Percentiles rank a stretch among this genome's conserved stretches.
Conservation (phyloP, 2,888 invertebrate genomes). For the Aleiodes leptofemur region DNA sequence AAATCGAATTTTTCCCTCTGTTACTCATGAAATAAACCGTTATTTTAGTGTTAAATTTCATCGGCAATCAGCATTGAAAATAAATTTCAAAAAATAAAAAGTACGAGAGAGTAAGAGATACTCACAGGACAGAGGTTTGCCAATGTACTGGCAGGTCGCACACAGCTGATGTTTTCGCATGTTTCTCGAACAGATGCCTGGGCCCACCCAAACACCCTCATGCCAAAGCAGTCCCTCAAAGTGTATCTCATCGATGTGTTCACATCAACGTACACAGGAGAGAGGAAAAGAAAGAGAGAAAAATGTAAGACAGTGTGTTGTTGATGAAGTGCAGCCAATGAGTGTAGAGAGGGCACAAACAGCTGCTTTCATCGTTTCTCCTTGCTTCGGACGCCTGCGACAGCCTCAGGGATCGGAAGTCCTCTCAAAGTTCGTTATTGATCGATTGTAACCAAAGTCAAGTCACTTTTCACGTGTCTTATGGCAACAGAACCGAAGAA, state of each 20-base stretch:
- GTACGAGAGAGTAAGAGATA: constrained; percentile 9
- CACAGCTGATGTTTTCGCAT: constrained; percentile 70
- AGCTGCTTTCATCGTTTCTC: constrained; percentile 24
- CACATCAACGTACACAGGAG: constrained; percentile 9
- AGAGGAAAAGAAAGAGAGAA: constrained; percentile 1
- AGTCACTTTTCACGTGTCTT: too few relatives aligned
- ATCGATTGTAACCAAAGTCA: constrained; percentile 12
- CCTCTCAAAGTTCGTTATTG: constrained; percentile 20
- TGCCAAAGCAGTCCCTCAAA: constrained; percentile 28
- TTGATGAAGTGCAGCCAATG: too few relatives aligned
- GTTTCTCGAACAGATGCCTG: constrained; percentile 67
- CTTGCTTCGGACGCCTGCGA: neutral
- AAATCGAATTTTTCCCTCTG: neutral
- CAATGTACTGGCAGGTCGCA: constrained; percentile 40
- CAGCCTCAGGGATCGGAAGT: constrained; percentile 32
- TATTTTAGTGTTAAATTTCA: constrained; percentile 55
- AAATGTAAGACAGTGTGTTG: neutral
- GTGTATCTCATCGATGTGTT: constrained; percentile 15
- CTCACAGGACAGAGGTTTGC: neutral
- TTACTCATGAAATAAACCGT: constrained; percentile 18
- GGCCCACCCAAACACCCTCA: constrained; percentile 53
- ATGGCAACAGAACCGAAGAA: too few relatives aligned
- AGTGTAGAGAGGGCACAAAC: constrained; percentile 18
- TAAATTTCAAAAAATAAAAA: constrained; percentile 14
- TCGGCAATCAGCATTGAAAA: constrained; percentile 56